Evolutionary conservation across 2,888 invertebrate genomes (phyloP), one percentile per base, ranked within the genome.

Genomic region (Agrotis segetum): DNA sequence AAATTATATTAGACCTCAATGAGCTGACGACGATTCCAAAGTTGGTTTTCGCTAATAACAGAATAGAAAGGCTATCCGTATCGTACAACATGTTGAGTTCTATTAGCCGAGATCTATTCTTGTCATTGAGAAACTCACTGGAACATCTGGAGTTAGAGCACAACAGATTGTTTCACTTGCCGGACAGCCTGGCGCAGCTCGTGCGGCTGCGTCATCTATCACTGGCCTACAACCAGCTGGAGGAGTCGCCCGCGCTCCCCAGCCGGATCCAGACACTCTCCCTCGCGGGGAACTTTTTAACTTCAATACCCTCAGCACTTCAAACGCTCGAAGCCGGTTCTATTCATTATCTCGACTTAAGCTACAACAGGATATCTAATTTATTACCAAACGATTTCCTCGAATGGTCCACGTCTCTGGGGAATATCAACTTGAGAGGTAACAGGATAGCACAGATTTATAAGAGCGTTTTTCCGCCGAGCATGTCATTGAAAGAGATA

Each of bases 61-160:
- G 97, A 80, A 97, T 98, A 71, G 97, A 98, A 74, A 97, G 98
- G 87, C 96, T 99, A 70, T 98, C 98, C 71, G 93, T 99, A 81
- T 98, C 98, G 21, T 98, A 98, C 87, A 99, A 99, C 92, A 97
- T 97, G 82, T 97, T 99, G 65, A 96, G 96, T 81, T 96, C 96
- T 24, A 97, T 98, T 74, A 97, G 98, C 86, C 96, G 97, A 24
- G 97, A 97, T 69, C 97, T 98, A 49, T 98, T 99, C 90, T 94
- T 97, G 44, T 98, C 98, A 3, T 94, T 98, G 29, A 97, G 97
- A 82, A 97, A 97, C 80, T 97, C 97, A 19, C 92, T 99, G 69
- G 98, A 98, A 90, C 98, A 98, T 90, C 93, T 98, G 81, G 98
- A 98, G 93, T 94, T 98, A 83, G 98, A 98, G 88, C 97, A 98